A percentile compares a stretch with the other conserved stretches of the same genome.
These are phyloP conservation scores for Sinocyclocheilus maitianheensis DNA, from an alignment of 2,113 vertebrate genomes.

Conservation along the genomic window DNA sequence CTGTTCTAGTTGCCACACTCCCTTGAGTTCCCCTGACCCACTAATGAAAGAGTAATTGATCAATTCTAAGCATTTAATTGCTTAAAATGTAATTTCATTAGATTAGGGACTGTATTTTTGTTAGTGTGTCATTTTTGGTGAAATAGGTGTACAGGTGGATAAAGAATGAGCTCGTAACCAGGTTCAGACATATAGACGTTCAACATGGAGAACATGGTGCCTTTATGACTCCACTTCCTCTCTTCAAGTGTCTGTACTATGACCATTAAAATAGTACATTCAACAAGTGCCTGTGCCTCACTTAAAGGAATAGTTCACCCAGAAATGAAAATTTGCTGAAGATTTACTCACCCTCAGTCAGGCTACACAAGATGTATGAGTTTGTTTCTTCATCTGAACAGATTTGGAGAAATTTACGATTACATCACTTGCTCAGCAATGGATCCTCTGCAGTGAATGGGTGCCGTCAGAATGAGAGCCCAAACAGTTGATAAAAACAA, in stretches of 20 bases:
- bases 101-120: not conserved
- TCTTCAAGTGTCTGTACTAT: not conserved
- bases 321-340: no score
- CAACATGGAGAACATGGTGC: not conserved
- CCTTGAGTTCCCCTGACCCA: conserved; percentile 71
- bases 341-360: no score
- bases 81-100: conserved; percentile 6
- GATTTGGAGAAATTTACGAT: not conserved
- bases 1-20: conserved; percentile 71
- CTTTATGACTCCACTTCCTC: not conserved
- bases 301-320: not conserved
- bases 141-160: not conserved
- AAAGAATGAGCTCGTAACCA: not conserved
- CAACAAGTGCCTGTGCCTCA: not conserved
- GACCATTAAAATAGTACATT: not conserved
- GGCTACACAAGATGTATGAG: no score
- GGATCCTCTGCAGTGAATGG: no score
- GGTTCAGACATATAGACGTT: not conserved
- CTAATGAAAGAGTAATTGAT: conserved; percentile 53
- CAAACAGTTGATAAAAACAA: no score
- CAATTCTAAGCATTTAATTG: conserved; percentile 12
- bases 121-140: not conserved
- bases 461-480: no score
- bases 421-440: no score
- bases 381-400: not conserved